Conservation (phyloP, 2,797 vertebrate genomes). For the Chelmon rostratus region DNA sequence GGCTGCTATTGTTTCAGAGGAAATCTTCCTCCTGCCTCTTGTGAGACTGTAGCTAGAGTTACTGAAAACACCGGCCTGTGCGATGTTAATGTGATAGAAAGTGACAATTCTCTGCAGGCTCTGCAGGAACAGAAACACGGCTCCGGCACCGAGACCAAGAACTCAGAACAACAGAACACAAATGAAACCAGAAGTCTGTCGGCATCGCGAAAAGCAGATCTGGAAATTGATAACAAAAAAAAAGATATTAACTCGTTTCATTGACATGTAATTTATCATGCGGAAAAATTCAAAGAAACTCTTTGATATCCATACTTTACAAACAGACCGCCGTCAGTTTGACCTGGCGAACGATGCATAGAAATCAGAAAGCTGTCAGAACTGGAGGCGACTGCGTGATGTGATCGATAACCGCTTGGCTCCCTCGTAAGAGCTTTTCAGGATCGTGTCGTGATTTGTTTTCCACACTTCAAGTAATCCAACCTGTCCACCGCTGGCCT, state of each 20-base stretch:
- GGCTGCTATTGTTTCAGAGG: slow-evolving; percentile 68
- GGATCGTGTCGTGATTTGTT: slow-evolving; percentile 58
- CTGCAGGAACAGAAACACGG: slow-evolving; percentile 29
- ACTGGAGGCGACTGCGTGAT: slow-evolving; percentile 30
- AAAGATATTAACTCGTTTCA: slow-evolving; percentile 34
- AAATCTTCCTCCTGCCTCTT: slow-evolving; percentile 43
- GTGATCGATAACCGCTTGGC: slow-evolving; percentile 58
- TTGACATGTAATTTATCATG: slow-evolving; percentile 52
- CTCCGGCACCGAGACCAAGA: slow-evolving; percentile 2
- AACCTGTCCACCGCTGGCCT: slow-evolving; percentile 49
- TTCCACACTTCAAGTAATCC: slow-evolving; percentile 60
- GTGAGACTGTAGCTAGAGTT: slow-evolving; percentile 57
- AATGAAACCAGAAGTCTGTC: slow-evolving; percentile 43
- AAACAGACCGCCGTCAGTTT: slow-evolving; percentile 39
- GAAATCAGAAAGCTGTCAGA: slow-evolving; percentile 45
- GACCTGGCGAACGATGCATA: slow-evolving; percentile 33
- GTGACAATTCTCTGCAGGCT: slow-evolving; percentile 65
- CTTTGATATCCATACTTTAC: slow-evolving; percentile 55
- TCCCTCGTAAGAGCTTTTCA: slow-evolving; percentile 26
- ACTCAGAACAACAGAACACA: slow-evolving; percentile 30
- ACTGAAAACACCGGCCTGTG: slow-evolving; percentile 63
- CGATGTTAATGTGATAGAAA: slow-evolving; percentile 68
- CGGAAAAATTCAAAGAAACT: background rate
- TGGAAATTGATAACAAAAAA: slow-evolving; percentile 22
- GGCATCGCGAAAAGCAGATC: background rate